These are phyloP conservation scores for Morone chrysops DNA, from an alignment of 2,113 vertebrate genomes.

Conservation along the genomic window DNA sequence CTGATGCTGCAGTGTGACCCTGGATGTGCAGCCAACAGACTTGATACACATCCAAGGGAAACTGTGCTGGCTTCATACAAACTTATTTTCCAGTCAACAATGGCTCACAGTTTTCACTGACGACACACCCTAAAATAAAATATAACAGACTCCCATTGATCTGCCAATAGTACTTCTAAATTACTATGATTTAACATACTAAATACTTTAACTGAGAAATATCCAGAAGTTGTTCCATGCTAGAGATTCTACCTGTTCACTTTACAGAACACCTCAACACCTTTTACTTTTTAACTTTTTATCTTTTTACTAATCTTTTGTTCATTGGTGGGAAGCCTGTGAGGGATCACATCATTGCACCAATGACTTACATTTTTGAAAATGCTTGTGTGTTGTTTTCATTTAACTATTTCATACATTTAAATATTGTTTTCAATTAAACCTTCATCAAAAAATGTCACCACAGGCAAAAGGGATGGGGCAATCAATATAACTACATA, in stretches of 20 bases:
- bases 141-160: not conserved
- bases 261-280: not conserved
- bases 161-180: not conserved
- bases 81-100: not conserved
- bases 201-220: not conserved
- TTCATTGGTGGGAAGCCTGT: not conserved
- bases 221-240: not conserved
- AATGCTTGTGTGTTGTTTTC: not conserved
- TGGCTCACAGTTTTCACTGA: constrained; percentile 9
- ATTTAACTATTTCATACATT: not conserved
- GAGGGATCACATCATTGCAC: not conserved
- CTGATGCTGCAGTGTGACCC: constrained; percentile 31
- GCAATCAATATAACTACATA: not conserved
- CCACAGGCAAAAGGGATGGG: too few relatives aligned
- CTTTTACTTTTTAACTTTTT: too few relatives aligned
- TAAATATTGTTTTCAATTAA: not conserved
- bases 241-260: not conserved
- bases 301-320: not conserved
- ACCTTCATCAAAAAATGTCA: too few relatives aligned
- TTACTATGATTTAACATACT: not conserved
- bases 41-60: constrained; percentile 17
- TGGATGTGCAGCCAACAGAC: constrained; percentile 9
- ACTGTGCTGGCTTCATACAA: not conserved
- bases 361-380: not conserved
- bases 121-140: not conserved